Evolutionary conservation across 1,140 invertebrate species (phyloP), one percentile per base, ranked within the genome.

Genomic region (Drosophila paulistorum): DNA sequence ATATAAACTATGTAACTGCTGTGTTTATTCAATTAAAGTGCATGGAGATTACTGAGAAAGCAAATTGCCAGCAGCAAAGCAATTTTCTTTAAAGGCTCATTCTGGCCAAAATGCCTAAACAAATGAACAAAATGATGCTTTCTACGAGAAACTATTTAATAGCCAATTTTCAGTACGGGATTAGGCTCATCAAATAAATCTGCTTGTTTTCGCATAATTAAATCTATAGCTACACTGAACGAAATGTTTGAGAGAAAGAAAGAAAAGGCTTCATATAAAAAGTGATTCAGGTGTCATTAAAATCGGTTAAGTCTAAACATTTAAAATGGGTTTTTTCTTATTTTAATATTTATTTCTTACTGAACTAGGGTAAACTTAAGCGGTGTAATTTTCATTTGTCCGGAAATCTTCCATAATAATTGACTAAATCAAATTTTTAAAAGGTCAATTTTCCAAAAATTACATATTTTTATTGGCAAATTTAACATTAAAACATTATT

Each of bases 11-110:
- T 82, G 73, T 86, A 86, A 87, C 66, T 71, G 79, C 79, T 55
- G 83, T 74, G 83, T 86, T 86, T 86, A 86, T 86, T 86, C 83
- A 86, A 86, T 86, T 86, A 86, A 86, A 81, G 59, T 59, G 66
- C 68, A 57, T 57, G 41, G 68, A 69, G 84, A 87, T 79, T 77
- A 39, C 35, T 9, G 51, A 51, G 26, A 33, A 41, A 65, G 55
- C 71, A 85, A 85, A 81, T 85, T 85, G 82, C 78, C 41, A 20
- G 7, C 17, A 20, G 42, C 6, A 14, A 33, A 68, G 78, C 68
- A 85, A 86, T 85, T 85, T 81, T 58, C 71, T 62, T 71, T 30
- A 23, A 74, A 9, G 45, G 17, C 4, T 51, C 17, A 17, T 51
- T 23, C 75, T 61, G 74, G 61, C 57, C 45, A 77, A 77, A 59